Conservation (phyloP, 2,888 invertebrate species). For the Shargacucullia verbasci region DNA sequence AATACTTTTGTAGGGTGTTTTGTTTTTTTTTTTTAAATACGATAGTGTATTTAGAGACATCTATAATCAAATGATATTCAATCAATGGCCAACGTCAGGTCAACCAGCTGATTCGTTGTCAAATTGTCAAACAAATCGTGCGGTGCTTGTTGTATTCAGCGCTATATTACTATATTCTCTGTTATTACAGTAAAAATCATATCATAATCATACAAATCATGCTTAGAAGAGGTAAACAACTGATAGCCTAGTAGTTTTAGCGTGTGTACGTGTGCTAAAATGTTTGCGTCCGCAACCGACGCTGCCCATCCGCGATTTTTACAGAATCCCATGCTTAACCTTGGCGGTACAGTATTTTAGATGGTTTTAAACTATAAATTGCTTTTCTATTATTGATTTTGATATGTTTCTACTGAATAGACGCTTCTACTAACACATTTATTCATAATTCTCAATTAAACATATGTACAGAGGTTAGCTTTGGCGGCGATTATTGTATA, state of each 20-base stretch:
- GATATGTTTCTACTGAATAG: neutral
- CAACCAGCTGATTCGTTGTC: no score
- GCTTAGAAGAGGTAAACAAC: slow-evolving; percentile 76
- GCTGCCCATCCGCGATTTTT: slow-evolving; percentile 79
- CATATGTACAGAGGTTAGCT: no score
- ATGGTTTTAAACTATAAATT: slow-evolving; percentile 16
- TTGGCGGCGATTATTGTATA: no score
- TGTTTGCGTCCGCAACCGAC: slow-evolving; percentile 69
- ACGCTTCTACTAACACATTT: slow-evolving; percentile 17
- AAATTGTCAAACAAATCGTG: no score
- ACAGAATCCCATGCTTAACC: slow-evolving; percentile 63
- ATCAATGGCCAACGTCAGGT: no score
- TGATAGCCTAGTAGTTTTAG: slow-evolving; percentile 42
- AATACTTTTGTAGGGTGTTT: no score
- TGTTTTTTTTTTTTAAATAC: no score
- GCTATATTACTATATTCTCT: neutral
- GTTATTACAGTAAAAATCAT: neutral
- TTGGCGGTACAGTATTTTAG: slow-evolving; percentile 75
- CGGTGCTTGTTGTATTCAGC: neutral
- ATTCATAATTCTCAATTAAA: neutral
- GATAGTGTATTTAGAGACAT: no score
- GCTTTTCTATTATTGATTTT: neutral
- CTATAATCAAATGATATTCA: no score
- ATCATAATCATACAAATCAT: slow-evolving; percentile 53
- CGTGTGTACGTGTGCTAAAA: slow-evolving; percentile 49